Base-by-base conservation (phyloP, 2,797 vertebrate species). In the Halcyon leucocephala region DNA sequence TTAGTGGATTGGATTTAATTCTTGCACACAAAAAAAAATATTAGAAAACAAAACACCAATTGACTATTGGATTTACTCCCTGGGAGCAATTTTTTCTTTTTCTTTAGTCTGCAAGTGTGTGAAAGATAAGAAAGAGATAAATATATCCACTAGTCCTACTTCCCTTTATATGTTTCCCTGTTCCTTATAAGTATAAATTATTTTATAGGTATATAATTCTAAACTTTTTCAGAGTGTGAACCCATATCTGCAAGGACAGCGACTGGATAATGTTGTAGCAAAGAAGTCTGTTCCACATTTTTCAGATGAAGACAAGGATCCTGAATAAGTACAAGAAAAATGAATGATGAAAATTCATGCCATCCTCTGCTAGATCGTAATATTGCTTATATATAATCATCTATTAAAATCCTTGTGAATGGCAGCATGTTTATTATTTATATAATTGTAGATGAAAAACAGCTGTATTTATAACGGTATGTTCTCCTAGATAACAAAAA, bases 281-380 rank as follows among this genome's bases (percentile, higher is more conserved):
- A 99, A 99, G 98, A 99, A 99, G 97, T 99, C 99, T 33, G 99
- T 99, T 80, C 99, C 99, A 76, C 98, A 99, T 96, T 99, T 99
- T 97, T 98, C 98, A 44, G 99, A 99, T 76, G 99, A 99, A 90
- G 99, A 99, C 69, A 97, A 98, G 71, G 95, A 86, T 67, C 89
- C 97, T 64, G 97, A 98, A 88, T 97, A 97, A 98, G 94, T 85
- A 88, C 80, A 69, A 48, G 89, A 95, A 98, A 97, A 96, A 89
- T 51, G 58, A 93, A 88, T 78, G 31, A 82, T 79, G 73, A 88
- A 97, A 85, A 67, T 60, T 76, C 82, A 60, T 61, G 41, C 81
- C 42, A 42, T 86, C 84, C 62, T 31, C 93, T 58, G 87, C 86
- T 90, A 82, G 77, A 72, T 71, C 76, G 22, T 55, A 39, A 89